These are phyloP conservation scores for Rattus rattus DNA, from an alignment of 2,113 vertebrate genomes.

Conservation along the genomic window DNA sequence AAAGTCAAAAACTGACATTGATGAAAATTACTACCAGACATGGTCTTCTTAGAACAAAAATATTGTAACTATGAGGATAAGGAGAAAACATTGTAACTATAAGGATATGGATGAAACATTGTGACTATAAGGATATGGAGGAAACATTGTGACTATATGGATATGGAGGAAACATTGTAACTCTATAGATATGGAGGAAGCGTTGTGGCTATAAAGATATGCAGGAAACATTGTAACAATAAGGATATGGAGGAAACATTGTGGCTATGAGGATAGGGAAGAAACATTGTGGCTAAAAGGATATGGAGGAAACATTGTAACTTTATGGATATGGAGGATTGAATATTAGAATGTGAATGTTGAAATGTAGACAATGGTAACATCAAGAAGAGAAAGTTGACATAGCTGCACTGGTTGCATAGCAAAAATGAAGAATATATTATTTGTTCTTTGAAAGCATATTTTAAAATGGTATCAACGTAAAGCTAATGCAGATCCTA, in stretches of 20 bases:
- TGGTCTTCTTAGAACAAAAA: not conserved
- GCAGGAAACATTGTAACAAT: too few relatives aligned
- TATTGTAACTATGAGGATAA: too few relatives aligned
- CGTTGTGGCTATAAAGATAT: too few relatives aligned
- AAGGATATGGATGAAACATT: too few relatives aligned
- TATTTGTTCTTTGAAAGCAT: not conserved
- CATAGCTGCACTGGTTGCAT: not conserved
- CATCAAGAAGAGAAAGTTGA: not conserved
- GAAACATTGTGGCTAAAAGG: too few relatives aligned
- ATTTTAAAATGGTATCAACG: not conserved
- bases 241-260: too few relatives aligned
- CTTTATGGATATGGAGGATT: not conserved
- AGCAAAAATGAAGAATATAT: not conserved
- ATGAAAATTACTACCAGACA: not conserved
- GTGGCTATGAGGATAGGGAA: too few relatives aligned
- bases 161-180: too few relatives aligned
- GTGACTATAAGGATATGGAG: too few relatives aligned
- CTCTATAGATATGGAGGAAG: too few relatives aligned
- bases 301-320: not conserved
- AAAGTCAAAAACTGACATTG: not conserved
- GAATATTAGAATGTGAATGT: not conserved
- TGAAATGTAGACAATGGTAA: not conserved
- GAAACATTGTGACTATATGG: too few relatives aligned
- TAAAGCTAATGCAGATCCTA: not conserved
- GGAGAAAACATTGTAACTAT: too few relatives aligned